Evolutionary conservation across 2,888 invertebrate species (phyloP).

Genomic region (Linhomoeus sp.): DNA sequence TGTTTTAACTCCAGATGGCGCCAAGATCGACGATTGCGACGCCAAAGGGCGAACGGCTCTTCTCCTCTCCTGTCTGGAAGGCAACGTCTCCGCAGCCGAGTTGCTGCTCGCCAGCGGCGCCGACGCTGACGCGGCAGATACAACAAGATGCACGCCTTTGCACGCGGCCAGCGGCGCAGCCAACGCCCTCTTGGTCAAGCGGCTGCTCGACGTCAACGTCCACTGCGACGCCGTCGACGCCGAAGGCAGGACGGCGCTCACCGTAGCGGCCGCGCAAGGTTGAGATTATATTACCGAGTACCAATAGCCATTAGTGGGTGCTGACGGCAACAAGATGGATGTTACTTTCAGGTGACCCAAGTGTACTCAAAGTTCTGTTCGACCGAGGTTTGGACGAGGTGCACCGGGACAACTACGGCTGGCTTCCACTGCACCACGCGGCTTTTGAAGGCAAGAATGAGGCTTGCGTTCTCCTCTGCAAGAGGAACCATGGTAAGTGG

Average conservation of each 20-base stretch:
- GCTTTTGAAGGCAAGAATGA: slow-evolving; percentile 77
- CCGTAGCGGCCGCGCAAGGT: slow-evolving; percentile 31
- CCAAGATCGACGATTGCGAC: slow-evolving; percentile 59
- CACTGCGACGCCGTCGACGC: slow-evolving; percentile 82
- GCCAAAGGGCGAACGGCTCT: slow-evolving; percentile 69
- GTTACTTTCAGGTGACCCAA: slow-evolving; percentile 42
- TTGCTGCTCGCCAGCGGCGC: slow-evolving; percentile 63
- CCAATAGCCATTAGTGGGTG: not conserved
- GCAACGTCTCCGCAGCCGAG: slow-evolving; percentile 75
- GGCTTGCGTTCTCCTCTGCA: slow-evolving; percentile 37
- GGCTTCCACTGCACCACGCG: slow-evolving; percentile 85
- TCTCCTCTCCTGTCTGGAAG: slow-evolving; percentile 70
- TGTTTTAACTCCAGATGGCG: slow-evolving; percentile 37
- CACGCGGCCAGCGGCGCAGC: slow-evolving; percentile 14
- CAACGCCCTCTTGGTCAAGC: slow-evolving; percentile 24
- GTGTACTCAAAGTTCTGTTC: slow-evolving; percentile 66
- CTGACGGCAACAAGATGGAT: too few relatives aligned
- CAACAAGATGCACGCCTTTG: slow-evolving; percentile 54
- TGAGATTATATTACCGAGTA: too few relatives aligned
- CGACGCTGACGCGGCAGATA: slow-evolving; percentile 67
- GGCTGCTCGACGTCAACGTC: slow-evolving; percentile 25
- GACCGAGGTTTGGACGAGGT: slow-evolving; percentile 32
- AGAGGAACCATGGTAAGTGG: not conserved
- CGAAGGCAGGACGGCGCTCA: slow-evolving; percentile 61
- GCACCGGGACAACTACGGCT: slow-evolving; percentile 65